A percentile compares a stretch with the other conserved stretches of the same genome.
Evolutionary conservation across 2,113 vertebrate genomes (phyloP).

Genomic region (Corydoras sp.): DNA sequence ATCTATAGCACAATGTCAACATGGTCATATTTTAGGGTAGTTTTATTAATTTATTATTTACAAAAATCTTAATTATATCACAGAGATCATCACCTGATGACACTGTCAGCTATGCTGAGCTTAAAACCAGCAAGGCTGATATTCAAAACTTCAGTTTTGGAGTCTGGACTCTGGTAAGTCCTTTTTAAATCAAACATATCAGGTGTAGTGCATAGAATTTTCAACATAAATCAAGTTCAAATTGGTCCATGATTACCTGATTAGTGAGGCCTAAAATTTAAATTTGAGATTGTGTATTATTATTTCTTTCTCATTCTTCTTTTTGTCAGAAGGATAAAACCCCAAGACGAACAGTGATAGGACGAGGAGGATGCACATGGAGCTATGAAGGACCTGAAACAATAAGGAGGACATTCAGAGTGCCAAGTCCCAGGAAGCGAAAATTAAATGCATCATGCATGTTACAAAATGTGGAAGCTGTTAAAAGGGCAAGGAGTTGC

Average conservation of each 20-base stretch:
- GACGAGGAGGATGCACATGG: constrained; percentile 49
- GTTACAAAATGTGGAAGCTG: constrained; percentile 40
- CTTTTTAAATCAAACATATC: not conserved
- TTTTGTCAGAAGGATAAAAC: constrained; percentile 52
- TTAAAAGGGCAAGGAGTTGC: constrained; percentile 50
- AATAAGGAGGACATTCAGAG: constrained; percentile 28
- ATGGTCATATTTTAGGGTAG: too few relatives aligned
- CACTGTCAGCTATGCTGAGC: constrained; percentile 49
- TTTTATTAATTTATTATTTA: not conserved
- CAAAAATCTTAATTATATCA: constrained; percentile 23
- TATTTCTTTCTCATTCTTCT: not conserved
- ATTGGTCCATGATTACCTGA: too few relatives aligned
- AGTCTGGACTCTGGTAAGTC: constrained; percentile 56
- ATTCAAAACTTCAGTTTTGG: constrained; percentile 31
- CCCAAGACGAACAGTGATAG: constrained; percentile 46
- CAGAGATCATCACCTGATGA: constrained; percentile 49
- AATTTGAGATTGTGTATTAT: not conserved
- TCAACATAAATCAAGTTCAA: too few relatives aligned
- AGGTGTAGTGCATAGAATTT: too few relatives aligned
- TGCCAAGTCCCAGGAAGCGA: constrained; percentile 51
- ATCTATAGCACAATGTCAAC: too few relatives aligned
- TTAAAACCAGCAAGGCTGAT: constrained; percentile 52
- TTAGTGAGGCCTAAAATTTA: too few relatives aligned
- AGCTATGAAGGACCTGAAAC: constrained; percentile 52
- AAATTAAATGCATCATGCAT: constrained; percentile 39